Percentiles rank a stretch among this genome's conserved stretches.
These are phyloP conservation scores for Uloborus plumipes DNA, from an alignment of 2,888 invertebrate species.

Conservation along the genomic window DNA sequence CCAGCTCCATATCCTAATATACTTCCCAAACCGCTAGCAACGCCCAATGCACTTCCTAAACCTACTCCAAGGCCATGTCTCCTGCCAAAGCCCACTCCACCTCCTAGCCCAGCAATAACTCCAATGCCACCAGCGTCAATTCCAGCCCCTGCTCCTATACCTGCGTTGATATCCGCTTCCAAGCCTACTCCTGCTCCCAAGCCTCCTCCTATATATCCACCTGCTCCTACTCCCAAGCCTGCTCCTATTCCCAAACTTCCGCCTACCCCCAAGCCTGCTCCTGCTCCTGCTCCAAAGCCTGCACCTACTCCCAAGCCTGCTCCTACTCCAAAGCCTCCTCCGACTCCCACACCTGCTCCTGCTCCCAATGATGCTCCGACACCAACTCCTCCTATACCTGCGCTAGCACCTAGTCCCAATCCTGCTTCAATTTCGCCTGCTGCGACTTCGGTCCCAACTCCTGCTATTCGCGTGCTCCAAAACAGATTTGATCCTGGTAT, in stretches of 20 bases:
- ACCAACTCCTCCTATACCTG: background rate
- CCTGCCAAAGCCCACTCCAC: background rate
- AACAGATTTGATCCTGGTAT: background rate
- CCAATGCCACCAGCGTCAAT: background rate
- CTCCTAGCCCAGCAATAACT: background rate
- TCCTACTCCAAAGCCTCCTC: background rate
- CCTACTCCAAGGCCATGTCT: background rate
- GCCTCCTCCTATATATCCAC: constrained; percentile 3
- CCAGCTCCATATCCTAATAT: background rate
- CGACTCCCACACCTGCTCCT: background rate
- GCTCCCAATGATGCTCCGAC: background rate
- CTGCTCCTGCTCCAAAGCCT: constrained; percentile 6
- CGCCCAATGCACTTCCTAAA: background rate
- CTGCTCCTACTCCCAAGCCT: constrained; percentile 16
- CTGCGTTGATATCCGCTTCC: constrained; percentile 1
- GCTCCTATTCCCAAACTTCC: constrained; percentile 14
- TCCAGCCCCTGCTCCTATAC: background rate
- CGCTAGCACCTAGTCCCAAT: background rate
- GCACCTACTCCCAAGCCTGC: background rate
- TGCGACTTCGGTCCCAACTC: background rate
- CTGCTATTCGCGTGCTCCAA: background rate
- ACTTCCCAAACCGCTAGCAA: background rate
- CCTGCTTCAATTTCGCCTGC: background rate
- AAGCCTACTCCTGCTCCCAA: constrained; percentile 28
- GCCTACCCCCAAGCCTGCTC: background rate